Base-by-base conservation (phyloP, 2,888 invertebrate species). In the Uloborus plumipes region DNA sequence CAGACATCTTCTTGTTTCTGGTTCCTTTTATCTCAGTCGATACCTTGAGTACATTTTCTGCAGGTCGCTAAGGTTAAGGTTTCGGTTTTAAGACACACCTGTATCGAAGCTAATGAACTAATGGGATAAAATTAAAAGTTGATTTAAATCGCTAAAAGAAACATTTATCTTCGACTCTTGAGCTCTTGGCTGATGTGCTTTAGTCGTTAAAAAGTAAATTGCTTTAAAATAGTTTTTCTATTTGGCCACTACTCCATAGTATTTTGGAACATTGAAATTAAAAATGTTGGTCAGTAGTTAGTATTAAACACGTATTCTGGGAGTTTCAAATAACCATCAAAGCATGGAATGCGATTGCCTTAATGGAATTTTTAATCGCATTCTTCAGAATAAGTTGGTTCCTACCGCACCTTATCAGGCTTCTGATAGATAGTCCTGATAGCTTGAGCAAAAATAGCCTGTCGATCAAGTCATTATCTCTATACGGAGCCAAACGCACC, bases 91-190 rank as follows among this genome's bases (percentile, higher is more conserved):
- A 22, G 74, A 74, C 80, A 81, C 80, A 81, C 80, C 80, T 81
- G 74, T 75, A 81, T 81, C 80, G 70, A 69, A 69, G 74, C 70
- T 81, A 81, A 81, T 81, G 80, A 81, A 81, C 74, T 81, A 81
- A 81, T 81, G 80, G 74, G 70, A 81, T 74, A 74, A 64, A 81
- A 81, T 81, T 81, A 74, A 74, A 81, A 81, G 64, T 81, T 81
- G 80, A 81, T 81, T 81, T 81, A 75, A 81, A 81, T 81, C 74
- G 58, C 80, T 61, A 64, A 80, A 69, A 69, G 80, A 74, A 81
- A 74, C 80, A 81, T 81, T 81, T 74, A 81, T 81, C 80, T 81
- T 81, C 64, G 50, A 64, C 66, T 55, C 39, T 78, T 81, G 59
- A 64, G 51, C 74, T 59, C n/a, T 61, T 70, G 31, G 80, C 49